Evolutionary conservation across 2,888 invertebrate genomes (phyloP).

Genomic region (Orthosia cruda): DNA sequence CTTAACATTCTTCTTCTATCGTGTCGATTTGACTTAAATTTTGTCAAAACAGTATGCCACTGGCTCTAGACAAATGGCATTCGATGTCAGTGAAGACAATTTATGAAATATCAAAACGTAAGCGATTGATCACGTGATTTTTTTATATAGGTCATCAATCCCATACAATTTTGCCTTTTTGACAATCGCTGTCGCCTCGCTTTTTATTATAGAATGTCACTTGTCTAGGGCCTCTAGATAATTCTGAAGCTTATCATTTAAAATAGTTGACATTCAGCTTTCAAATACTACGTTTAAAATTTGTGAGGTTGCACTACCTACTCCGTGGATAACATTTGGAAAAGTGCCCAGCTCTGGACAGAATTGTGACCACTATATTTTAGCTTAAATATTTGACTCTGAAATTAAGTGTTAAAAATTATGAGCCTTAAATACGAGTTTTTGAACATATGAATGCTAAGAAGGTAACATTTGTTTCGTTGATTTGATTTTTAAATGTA

Average conservation of each 20-base stretch:
- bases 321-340: conserved; percentile 22
- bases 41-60: no score
- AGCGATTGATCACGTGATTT: no score
- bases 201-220: no score
- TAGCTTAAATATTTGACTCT: background rate
- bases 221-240: no score
- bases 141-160: no score
- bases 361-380: conserved; percentile 24
- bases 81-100: no score
- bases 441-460: background rate
- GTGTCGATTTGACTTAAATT: no score
- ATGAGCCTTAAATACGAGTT: background rate
- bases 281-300: conserved; percentile 7
- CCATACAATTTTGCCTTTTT: no score
- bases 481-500: background rate
- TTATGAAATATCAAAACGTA: no score
- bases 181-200: no score
- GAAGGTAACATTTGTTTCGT: background rate
- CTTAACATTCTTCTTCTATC: no score
- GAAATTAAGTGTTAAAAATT: background rate
- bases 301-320: conserved; percentile 21
- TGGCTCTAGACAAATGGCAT: no score
- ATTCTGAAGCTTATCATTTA: background rate
- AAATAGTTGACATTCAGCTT: conserved; percentile 27
- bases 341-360: background rate